These are phyloP conservation scores for Cryptocheilus praepositus DNA, from an alignment of 2,888 invertebrate genomes.

Conservation along the genomic window DNA sequence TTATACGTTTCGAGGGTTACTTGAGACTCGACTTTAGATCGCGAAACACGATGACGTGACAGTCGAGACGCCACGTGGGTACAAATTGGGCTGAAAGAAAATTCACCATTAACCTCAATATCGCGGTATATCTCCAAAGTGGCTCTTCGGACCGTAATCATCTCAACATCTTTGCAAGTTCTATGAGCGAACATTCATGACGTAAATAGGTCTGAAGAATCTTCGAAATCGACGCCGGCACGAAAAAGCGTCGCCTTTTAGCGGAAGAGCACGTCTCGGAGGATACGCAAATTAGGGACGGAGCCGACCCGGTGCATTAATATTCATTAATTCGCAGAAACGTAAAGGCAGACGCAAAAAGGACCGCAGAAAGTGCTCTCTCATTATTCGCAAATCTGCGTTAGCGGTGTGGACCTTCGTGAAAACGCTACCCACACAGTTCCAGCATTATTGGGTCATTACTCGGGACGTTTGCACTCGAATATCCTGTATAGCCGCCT, in stretches of 20 bases:
- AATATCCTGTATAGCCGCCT: neutral
- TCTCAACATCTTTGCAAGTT: constrained; percentile 3
- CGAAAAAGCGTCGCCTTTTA: no score
- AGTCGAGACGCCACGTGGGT: neutral
- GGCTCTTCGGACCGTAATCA: constrained; percentile 13
- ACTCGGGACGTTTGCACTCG: no score
- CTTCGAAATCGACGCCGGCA: no score
- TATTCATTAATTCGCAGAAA: constrained; percentile 16
- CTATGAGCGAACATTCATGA: no score
- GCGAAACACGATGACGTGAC: no score
- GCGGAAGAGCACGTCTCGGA: neutral
- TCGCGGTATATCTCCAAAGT: constrained; percentile 10
- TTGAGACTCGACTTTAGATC: no score
- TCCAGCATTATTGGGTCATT: no score
- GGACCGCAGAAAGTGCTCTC: neutral
- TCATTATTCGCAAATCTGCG: constrained; percentile 17
- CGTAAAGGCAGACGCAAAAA: constrained; percentile 6
- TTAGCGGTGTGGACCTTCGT: neutral
- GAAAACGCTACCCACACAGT: no score
- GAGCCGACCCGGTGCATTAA: constrained; percentile 18
- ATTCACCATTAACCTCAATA: constrained; percentile 23
- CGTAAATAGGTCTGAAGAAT: no score
- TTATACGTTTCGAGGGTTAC: no score
- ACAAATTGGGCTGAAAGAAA: constrained; percentile 5
- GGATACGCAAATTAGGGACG: constrained; percentile 18